These are phyloP conservation scores for Sylvicola cinctus DNA, from an alignment of 2,888 invertebrate genomes.

Conservation along the genomic window DNA sequence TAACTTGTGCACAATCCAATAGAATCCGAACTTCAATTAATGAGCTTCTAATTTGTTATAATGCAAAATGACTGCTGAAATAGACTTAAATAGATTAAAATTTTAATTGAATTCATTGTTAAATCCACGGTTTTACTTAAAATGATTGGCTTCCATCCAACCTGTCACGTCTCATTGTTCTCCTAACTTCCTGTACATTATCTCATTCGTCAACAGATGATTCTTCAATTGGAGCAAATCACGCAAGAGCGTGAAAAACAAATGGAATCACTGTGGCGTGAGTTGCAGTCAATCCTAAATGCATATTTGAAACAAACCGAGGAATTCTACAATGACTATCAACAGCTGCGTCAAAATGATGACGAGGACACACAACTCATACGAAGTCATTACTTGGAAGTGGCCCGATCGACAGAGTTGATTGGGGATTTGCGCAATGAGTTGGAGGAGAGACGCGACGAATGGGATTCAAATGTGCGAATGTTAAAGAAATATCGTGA, in stretches of 20 bases:
- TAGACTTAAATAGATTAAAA: too few relatives aligned
- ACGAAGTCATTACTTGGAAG: conserved; percentile 21
- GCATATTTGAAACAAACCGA: conserved; percentile 24
- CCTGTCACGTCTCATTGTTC: background rate
- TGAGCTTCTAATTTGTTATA: too few relatives aligned
- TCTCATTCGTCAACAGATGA: conserved; percentile 18
- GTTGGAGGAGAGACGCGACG: conserved; percentile 26
- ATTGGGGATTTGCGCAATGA: conserved; percentile 26
- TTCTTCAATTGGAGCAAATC: conserved; percentile 23
- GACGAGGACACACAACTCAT: conserved; percentile 19
- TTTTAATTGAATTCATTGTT: too few relatives aligned
- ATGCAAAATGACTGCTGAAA: too few relatives aligned
- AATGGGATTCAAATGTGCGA: conserved; percentile 26
- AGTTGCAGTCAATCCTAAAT: conserved; percentile 22
- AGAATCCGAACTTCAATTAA: too few relatives aligned
- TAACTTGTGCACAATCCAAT: too few relatives aligned
- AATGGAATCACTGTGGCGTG: conserved; percentile 27
- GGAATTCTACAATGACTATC: conserved; percentile 25
- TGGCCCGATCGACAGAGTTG: conserved; percentile 18
- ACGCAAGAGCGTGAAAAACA: conserved; percentile 26
- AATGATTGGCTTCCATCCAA: too few relatives aligned
- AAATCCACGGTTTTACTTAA: too few relatives aligned
- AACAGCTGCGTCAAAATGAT: conserved; percentile 24
- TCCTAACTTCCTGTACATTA: too few relatives aligned
- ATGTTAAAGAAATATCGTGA: conserved; percentile 28